These are phyloP conservation scores for Phaonia tiefii DNA, from an alignment of 2,888 invertebrate species.

Conservation along the genomic window DNA sequence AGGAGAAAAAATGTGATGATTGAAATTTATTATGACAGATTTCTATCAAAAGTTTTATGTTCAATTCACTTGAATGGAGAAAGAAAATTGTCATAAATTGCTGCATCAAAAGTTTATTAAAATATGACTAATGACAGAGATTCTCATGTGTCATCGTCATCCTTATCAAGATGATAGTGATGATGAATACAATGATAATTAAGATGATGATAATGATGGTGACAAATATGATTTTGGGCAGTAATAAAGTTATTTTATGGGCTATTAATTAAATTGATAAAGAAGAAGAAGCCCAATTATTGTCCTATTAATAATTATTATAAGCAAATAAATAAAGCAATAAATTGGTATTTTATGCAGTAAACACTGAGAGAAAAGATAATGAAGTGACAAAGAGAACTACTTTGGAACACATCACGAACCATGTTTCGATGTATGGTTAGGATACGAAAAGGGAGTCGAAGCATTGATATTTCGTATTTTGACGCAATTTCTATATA, in stretches of 20 bases:
- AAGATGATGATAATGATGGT: constrained; percentile 33
- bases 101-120: neutral
- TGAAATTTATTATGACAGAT: constrained; percentile 66
- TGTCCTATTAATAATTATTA: constrained; percentile 34
- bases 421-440: no score
- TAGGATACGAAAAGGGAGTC: no score
- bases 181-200: neutral
- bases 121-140: neutral
- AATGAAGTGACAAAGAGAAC: no score
- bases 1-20: constrained; percentile 40
- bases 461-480: no score
- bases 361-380: neutral
- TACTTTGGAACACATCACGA: no score
- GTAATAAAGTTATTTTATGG: constrained; percentile 56
- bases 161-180: no score
- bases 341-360: neutral
- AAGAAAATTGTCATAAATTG: neutral
- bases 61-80: constrained; percentile 7
- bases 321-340: constrained; percentile 22
- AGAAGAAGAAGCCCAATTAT: constrained; percentile 40
- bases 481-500: no score
- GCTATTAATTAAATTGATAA: constrained; percentile 38
- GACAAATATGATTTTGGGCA: constrained; percentile 1
- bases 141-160: no score
- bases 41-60: constrained; percentile 44